Base-by-base conservation (phyloP, 2,888 invertebrate genomes). In the Serripes groenlandicus region DNA sequence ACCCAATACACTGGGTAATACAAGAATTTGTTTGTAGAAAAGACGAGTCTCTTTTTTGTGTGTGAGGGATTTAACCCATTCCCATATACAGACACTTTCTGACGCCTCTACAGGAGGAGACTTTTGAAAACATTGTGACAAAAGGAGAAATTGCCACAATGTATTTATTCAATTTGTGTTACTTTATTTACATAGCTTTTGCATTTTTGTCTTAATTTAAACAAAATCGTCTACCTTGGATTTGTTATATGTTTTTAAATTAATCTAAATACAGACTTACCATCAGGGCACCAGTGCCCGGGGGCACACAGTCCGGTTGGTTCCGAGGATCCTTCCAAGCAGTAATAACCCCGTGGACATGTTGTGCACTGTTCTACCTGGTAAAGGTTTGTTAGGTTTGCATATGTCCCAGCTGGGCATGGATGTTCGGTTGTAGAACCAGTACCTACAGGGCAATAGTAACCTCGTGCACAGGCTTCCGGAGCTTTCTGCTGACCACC, bases 231-330 rank as follows among this genome's bases (percentile, higher is more conserved):
- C n/a, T n/a, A n/a, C n/a, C n/a, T n/a, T n/a, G n/a, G n/a, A n/a
- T n/a, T n/a, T n/a, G n/a, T n/a, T n/a, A n/a, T n/a, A n/a, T n/a
- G n/a, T n/a, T n/a, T n/a, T n/a, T n/a, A n/a, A n/a, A n/a, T n/a
- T n/a, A n/a, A n/a, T n/a, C n/a, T n/a, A n/a, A 49, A 56, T 11
- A 56, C 21, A 56, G 23, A 15, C 90, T 89, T 81, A 93, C 93
- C 92, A 77, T 90, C 89, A 18, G 93, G 93, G 85, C 94, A 94
- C 85, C 90, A 94, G 74, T 94, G 93, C 5, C 94, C 94, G 56
- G 83, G 81, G 42, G 77, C 84, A 89, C 94, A 94, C 1, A 85
- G 75, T 0, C 81, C 93, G 21, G 92, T 92, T 0, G 93, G 91
- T 42, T 88, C 73, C 21, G 90, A 66, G 0, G 93, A 91, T 0